Conservation (phyloP, 2,797 vertebrate species). For the Platyrinchus mystaceus region DNA sequence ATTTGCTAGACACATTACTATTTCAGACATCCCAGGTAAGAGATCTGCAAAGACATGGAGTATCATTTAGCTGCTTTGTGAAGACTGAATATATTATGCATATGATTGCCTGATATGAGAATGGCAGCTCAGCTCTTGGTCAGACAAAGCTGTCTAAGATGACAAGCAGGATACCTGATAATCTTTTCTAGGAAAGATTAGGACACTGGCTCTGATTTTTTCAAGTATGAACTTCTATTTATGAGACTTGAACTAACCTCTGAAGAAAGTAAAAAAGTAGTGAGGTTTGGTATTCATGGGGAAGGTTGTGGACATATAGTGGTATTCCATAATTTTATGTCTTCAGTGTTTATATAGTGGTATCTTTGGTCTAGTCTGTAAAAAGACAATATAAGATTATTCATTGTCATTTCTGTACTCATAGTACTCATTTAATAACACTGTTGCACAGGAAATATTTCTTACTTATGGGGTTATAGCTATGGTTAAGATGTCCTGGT, state of each 20-base stretch:
- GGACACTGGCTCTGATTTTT: not conserved
- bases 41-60: not conserved
- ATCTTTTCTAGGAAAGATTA: not conserved
- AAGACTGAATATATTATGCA: not conserved
- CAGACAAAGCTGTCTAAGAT: not conserved
- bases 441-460: not conserved
- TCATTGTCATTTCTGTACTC: not conserved
- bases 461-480: not conserved
- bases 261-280: not conserved
- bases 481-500: not conserved
- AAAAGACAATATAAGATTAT: not conserved
- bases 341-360: not conserved
- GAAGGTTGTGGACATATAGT: not conserved
- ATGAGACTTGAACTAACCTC: not conserved
- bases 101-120: not conserved
- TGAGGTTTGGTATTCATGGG: not conserved
- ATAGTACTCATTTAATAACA: not conserved
- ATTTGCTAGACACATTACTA: not conserved
- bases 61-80: not conserved
- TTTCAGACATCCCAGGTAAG: not conserved
- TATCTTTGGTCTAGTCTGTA: not conserved
- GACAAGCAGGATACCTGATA: not conserved
- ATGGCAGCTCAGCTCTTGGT: not conserved
- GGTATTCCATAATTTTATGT: not conserved
- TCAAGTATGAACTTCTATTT: not conserved